Evolutionary conservation across 2,797 vertebrate genomes (phyloP), one percentile per base, ranked within the genome.

Genomic region (Danio kyathit): DNA sequence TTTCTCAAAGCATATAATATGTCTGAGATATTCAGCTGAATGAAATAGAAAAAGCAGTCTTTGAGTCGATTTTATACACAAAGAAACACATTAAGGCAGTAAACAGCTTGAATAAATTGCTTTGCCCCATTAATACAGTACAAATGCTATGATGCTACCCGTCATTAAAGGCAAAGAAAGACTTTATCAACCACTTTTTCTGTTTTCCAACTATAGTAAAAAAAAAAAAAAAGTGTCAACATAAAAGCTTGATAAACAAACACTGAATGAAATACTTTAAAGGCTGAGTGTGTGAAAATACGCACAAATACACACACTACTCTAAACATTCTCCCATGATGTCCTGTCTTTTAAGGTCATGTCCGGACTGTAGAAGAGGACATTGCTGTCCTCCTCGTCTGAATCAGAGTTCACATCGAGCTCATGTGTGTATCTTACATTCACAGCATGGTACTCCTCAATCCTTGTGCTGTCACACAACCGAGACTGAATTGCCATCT

Each of bases 341-440:
- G 66, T 80, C 67, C 86, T 76, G 63, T 77, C 83, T 54, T 93
- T 91, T 64, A 92, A 93, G 92, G 94, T 94, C 95, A 95, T 92
- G 83, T 94, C 90, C 80, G 94, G 96, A 84, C 95, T 95, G 90
- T 93, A 95, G 92, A 96, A 95, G 86, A 95, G 90, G 88, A 92
- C 57, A 5, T 92, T 93, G 91, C 93, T 92, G 93, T 95, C 93
- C 74, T 93, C 91, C 40, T 93, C 93, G 0, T 87, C 84, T 0
- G 86, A 84, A 16, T 92, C 92, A 16, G 94, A 95, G 86, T 84
- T 86, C 80, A 93, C 94, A 87, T 85, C 61, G 76, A 94, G 92
- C 82, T 94, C 87, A 80, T 90, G 88, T 66, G 84, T 86, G 90
- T 94, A 91, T 89, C 88, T 94, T 83, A 88, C 81, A 0, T 92